phyloP scores from a whole-genome alignment of 1,140 invertebrate species.

The Drosophila nasuta region DNA sequence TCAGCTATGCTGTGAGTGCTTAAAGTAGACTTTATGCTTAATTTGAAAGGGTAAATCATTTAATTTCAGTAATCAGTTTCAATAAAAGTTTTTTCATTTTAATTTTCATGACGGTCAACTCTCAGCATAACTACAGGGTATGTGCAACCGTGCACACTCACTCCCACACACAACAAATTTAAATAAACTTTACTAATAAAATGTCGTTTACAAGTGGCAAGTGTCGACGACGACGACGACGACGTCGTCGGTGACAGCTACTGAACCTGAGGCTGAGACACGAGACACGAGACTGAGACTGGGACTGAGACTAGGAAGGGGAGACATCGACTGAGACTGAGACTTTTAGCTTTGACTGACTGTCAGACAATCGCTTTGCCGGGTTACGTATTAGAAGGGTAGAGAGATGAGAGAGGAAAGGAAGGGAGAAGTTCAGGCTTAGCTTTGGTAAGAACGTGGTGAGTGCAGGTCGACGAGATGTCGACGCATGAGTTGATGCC shows the following conservation, averaged over 20 bases:
- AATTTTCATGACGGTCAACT: not conserved
- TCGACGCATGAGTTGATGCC: slow-evolving; percentile 69
- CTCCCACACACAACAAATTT: slow-evolving; percentile 69
- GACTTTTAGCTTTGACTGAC: slow-evolving; percentile 43
- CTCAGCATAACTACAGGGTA: slow-evolving; percentile 18
- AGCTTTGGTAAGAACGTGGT: slow-evolving; percentile 14
- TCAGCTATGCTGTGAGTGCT: not conserved
- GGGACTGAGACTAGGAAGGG: slow-evolving; percentile 17
- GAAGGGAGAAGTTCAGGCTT: not conserved
- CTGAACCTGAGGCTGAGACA: slow-evolving; percentile 31
- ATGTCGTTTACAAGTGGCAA: slow-evolving; percentile 83
- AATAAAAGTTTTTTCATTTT: too few species aligned
- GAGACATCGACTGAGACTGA: slow-evolving; percentile 23
- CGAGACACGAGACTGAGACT: not conserved
- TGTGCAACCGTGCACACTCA: slow-evolving; percentile 5
- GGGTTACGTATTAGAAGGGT: slow-evolving; percentile 37
- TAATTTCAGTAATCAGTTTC: too few species aligned
- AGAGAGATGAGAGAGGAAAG: slow-evolving; percentile 2
- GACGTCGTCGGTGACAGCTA: slow-evolving; percentile 55
- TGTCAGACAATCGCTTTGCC: slow-evolving; percentile 36
- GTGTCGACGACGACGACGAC: slow-evolving; percentile 63
- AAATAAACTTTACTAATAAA: slow-evolving; percentile 83
- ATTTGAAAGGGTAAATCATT: not conserved
- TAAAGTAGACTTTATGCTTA: not conserved
- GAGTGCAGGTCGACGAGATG: slow-evolving; percentile 15